Base-by-base conservation (phyloP, 2,797 vertebrate genomes). In the Typhlichthys eigenmanni region DNA sequence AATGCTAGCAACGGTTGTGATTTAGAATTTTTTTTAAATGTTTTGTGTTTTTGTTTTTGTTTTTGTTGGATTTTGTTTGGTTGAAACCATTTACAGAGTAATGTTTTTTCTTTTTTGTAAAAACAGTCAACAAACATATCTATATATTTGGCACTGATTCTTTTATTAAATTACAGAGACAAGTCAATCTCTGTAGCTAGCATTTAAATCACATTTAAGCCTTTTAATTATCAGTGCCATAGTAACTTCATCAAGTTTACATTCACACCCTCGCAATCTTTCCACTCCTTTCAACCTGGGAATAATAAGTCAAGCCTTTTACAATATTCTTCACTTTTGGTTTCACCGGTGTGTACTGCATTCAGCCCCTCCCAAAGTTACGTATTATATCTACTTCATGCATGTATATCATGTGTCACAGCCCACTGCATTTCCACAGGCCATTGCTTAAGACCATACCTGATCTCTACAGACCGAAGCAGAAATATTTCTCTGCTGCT, bases 101-200 rank as follows among this genome's bases (percentile, higher is more conserved):
- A 67, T 64, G 52, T 71, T 34, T 77, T 13, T 9, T 9, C 2
- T 52, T 52, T 74, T 51, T 64, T 46, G 55, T 64, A 69, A 11
- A 79, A 74, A 75, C 29, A 61, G 43, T 62, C 47, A 47, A 76
- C 4, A 64, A 66, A 75, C 34, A 14, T 14, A 9, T 55, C 68
- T 75, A 63, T 74, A 80, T 53, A 69, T 84, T 82, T 84, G 72
- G 75, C 71, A 76, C 62, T 62, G 57, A 50, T 72, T 58, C 24
- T 4, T 53, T 50, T 8, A 34, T 65, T 11, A 47, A 52, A 13
- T 34, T 7, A 38, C 50, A 34, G 46, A 52, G 38, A 66, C 38
- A 47, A 60, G 7, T 60, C 47, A 32, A 60, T 50, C 19, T 65
- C 29, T 64, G 62, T 48, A 64, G 53, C 62, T 63, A 59, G 24